A percentile compares a stretch with the other conserved stretches of the same genome.
Evolutionary conservation across 1,140 invertebrate species (phyloP).

Genomic region (Drosophila bipectinata): DNA sequence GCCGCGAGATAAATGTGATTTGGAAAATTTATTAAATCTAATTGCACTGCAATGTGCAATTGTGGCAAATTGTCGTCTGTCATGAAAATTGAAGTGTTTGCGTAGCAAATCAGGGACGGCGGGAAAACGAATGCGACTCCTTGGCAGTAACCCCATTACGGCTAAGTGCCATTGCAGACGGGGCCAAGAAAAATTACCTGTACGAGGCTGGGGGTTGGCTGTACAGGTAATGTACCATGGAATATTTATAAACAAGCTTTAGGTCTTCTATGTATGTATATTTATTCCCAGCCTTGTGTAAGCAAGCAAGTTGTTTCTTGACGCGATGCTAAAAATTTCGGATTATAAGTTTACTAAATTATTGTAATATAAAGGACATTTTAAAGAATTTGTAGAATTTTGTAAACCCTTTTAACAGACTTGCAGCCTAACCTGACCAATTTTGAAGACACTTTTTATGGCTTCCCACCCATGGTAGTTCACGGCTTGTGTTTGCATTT

Average conservation of each 20-base stretch:
- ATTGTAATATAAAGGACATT: not conserved
- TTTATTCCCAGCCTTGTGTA: not conserved
- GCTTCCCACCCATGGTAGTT: conserved; percentile 30
- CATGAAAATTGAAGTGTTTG: conserved; percentile 60
- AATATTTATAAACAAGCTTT: not conserved
- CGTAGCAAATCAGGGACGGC: conserved; percentile 46
- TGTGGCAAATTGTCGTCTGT: conserved; percentile 49
- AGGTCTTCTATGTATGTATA: not conserved
- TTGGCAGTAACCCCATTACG: conserved; percentile 63
- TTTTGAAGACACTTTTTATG: not conserved
- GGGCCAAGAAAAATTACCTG: conserved; percentile 47
- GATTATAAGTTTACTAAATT: no score
- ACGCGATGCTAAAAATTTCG: no score
- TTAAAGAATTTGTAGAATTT: not conserved
- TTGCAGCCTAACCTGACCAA: not conserved
- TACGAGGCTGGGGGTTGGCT: not conserved
- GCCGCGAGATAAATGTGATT: conserved; percentile 12
- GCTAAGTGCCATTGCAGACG: conserved; percentile 56
- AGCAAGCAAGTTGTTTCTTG: not conserved
- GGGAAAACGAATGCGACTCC: conserved; percentile 38
- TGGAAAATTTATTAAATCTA: conserved; percentile 59
- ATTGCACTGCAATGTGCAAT: conserved; percentile 59
- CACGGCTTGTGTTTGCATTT: conserved; percentile 70
- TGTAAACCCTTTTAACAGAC: not conserved
- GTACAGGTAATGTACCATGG: conserved; percentile 31